Evolutionary conservation across 2,888 invertebrate species (phyloP).

Genomic region (Calliopum simillimum): DNA sequence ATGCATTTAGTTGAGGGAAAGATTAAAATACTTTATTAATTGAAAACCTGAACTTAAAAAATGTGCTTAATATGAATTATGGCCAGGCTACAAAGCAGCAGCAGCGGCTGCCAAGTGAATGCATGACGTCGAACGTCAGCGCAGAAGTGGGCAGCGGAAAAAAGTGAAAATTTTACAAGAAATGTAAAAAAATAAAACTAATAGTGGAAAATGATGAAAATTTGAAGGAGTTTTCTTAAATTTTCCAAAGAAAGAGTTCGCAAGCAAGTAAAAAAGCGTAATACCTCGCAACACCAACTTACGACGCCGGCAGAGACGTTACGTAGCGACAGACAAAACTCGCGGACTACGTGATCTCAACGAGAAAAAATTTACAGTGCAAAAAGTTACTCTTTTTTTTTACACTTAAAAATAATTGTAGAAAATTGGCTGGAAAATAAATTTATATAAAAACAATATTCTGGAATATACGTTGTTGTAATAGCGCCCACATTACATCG

Average conservation of each 20-base stretch:
- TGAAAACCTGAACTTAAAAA: slow-evolving; percentile 22
- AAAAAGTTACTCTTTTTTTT: no score
- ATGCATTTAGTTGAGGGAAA: not conserved
- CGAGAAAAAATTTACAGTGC: no score
- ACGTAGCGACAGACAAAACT: slow-evolving; percentile 12
- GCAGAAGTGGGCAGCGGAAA: slow-evolving; percentile 27
- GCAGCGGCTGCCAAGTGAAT: slow-evolving; percentile 23
- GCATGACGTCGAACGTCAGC: slow-evolving; percentile 28
- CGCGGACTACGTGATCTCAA: slow-evolving; percentile 27
- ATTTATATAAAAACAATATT: no score
- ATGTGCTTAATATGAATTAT: slow-evolving; percentile 13
- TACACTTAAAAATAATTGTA: no score
- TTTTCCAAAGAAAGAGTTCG: not conserved
- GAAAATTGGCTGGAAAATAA: no score
- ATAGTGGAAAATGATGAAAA: no score
- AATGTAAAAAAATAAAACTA: not conserved
- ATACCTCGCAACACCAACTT: slow-evolving; percentile 5
- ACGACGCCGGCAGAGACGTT: slow-evolving; percentile 15
- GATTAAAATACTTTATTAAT: not conserved
- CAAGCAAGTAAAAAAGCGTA: slow-evolving; percentile 21
- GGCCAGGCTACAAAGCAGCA: slow-evolving; percentile 7
- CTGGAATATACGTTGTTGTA: no score
- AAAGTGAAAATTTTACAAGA: slow-evolving; percentile 27
- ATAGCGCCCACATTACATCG: no score
- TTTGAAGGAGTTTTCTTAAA: no score